A percentile compares a stretch with the other conserved stretches of the same genome.
Conservation (phyloP, 2,113 vertebrate genomes). For the Colaptes auratus region DNA sequence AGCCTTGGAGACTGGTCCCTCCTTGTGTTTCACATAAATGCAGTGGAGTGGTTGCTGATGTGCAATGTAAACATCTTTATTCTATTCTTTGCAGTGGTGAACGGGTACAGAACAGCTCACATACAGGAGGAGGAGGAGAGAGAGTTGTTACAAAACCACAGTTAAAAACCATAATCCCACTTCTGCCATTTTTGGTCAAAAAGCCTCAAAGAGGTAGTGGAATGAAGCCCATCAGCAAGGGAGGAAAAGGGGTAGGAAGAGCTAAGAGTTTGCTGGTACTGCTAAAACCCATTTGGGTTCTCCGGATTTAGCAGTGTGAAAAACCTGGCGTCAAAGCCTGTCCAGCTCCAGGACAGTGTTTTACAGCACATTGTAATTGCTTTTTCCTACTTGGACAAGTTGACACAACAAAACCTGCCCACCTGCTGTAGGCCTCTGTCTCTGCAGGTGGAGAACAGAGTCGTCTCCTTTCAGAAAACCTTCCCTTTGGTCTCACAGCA, state of each 20-base stretch:
- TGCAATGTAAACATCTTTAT: not conserved
- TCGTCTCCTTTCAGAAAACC: not conserved
- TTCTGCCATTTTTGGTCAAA: not conserved
- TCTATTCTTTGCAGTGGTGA: not conserved
- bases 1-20: not conserved
- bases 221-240: not conserved
- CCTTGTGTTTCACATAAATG: not conserved
- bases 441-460: not conserved
- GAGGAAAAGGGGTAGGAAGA: not conserved
- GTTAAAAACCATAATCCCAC: not conserved
- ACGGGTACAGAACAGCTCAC: not conserved
- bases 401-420: slow-evolving; percentile 37
- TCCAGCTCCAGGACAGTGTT: not conserved
- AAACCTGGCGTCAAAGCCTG: not conserved
- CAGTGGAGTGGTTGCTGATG: not conserved
- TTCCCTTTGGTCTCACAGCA: not conserved
- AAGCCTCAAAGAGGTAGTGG: not conserved
- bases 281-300: not conserved
- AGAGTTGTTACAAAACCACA: not conserved
- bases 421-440: slow-evolving; percentile 25
- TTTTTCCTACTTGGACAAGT: not conserved
- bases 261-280: not conserved
- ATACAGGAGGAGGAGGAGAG: not conserved
- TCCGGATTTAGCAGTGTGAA: not conserved
- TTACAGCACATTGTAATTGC: slow-evolving; percentile 29